Conservation (phyloP, 1,140 invertebrate genomes). For the Proctacanthus coquilletti region DNA sequence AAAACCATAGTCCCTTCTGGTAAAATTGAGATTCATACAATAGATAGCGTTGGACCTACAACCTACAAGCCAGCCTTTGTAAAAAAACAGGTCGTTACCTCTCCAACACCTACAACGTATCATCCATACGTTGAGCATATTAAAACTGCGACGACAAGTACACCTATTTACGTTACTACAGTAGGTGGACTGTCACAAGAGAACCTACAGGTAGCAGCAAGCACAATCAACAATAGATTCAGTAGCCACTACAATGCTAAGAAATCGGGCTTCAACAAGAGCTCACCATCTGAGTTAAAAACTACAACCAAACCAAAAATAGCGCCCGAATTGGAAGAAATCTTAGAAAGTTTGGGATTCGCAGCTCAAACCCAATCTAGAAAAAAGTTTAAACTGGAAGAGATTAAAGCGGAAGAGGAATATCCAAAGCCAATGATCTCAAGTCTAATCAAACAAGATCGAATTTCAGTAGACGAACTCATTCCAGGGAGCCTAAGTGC, state of each 20-base stretch:
- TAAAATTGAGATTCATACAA: slow-evolving; percentile 9
- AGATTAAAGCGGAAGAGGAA: slow-evolving; percentile 23
- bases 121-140: too few relatives aligned
- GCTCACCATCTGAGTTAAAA: background rate
- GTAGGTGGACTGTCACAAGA: too few relatives aligned
- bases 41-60: slow-evolving; percentile 18
- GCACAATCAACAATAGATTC: too few relatives aligned
- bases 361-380: slow-evolving; percentile 13
- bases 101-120: slow-evolving; percentile 19
- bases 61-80: slow-evolving; percentile 21
- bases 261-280: slow-evolving; percentile 19
- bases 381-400: slow-evolving; percentile 17
- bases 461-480: background rate
- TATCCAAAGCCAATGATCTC: slow-evolving; percentile 18
- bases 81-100: slow-evolving; percentile 3
- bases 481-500: background rate
- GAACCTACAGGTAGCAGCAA: too few relatives aligned
- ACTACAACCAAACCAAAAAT: slow-evolving; percentile 4
- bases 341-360: slow-evolving; percentile 23
- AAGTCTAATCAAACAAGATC: background rate
- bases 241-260: slow-evolving; percentile 28
- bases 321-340: slow-evolving; percentile 19
- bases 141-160: background rate
- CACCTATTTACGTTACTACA: too few relatives aligned
- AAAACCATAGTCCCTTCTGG: slow-evolving; percentile 8